A percentile compares a stretch with the other conserved stretches of the same genome.
phyloP scores from a whole-genome alignment of 2,797 vertebrate genomes.

The Todus mexicanus region DNA sequence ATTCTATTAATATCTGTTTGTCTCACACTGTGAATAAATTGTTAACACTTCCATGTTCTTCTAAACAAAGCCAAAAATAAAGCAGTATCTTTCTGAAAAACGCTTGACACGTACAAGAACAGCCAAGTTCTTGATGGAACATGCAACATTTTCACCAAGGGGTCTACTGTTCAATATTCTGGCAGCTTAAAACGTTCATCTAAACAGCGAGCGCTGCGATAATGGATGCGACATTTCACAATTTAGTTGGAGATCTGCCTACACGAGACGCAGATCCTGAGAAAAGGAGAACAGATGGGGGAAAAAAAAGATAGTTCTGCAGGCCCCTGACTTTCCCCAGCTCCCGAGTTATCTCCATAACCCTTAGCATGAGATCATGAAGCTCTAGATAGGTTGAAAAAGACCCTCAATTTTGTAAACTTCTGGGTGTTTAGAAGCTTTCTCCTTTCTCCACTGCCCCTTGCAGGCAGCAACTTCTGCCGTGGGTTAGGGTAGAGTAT shows the following conservation, averaged over 20 bases:
- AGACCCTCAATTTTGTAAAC: not conserved
- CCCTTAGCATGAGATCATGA: not conserved
- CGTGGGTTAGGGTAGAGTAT: not conserved
- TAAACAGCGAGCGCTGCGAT: not conserved
- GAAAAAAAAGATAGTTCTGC: not conserved
- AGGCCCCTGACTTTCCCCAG: not conserved
- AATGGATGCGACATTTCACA: conserved; percentile 21
- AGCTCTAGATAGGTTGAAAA: not conserved
- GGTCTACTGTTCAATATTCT: conserved; percentile 18
- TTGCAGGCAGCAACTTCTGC: not conserved
- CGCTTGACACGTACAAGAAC: not conserved
- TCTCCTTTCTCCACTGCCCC: not conserved
- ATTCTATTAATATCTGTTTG: conserved; percentile 66
- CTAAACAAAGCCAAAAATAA: conserved; percentile 49
- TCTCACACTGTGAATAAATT: conserved; percentile 56
- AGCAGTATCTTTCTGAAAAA: conserved; percentile 1
- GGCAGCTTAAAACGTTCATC: not conserved
- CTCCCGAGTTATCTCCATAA: not conserved
- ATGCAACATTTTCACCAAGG: not conserved
- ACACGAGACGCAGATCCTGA: not conserved
- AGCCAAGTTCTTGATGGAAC: not conserved
- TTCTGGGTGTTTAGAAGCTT: not conserved
- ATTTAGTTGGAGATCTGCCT: not conserved
- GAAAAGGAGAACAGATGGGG: conserved; percentile 19
- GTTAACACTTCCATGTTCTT: conserved; percentile 23